Evolutionary conservation across 2,113 vertebrate species (phyloP), one percentile per base, ranked within the genome.

Genomic region (Protomyctophum bolini): DNA sequence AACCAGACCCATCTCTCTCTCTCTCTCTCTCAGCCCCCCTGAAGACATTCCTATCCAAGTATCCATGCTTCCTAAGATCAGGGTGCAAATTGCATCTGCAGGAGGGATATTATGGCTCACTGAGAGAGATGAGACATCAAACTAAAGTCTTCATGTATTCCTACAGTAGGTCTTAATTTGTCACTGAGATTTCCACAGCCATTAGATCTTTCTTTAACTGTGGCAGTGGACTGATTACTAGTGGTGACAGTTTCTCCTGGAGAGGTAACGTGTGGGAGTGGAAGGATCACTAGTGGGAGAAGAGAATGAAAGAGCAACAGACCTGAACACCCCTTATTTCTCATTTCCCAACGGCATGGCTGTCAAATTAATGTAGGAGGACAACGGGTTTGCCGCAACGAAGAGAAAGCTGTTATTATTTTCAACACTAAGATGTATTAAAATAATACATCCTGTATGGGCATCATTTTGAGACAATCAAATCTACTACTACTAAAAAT

Each of bases 21-120:
- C 10, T 21, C 21, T 52, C 46, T 28, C 46, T 64, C 51, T 65
- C 63, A 58, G 54, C 72, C 8, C 76, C 62, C 58, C 65, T 85
- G 58, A 79, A 79, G 56, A 68, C 73, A 77, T 76, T 73, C 59
- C 58, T 62, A 72, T 75, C 50, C 73, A 58, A 76, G 63, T 62
- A 72, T 75, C 50, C 73, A 58, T 77, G 63, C 63, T 79, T 46
- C 33, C 47, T 78, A 75, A 84, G 84, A 92, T 89, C 84, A 83
- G 14, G 54, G 62, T 81, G 80, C 56, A 88, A 87, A 86, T 88
- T 67, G 77, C 71, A 78, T 84, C 81, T 47, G 15, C 68, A 71
- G 78, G 77, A 77, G 79, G 63, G 62, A 75, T 57, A 15, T 63
- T 59, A 61, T 45, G 52, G 45, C 60, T 73, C 57, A n/a, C 14